phyloP scores from a whole-genome alignment of 2,888 invertebrate genomes.

The Heliconius erato region DNA sequence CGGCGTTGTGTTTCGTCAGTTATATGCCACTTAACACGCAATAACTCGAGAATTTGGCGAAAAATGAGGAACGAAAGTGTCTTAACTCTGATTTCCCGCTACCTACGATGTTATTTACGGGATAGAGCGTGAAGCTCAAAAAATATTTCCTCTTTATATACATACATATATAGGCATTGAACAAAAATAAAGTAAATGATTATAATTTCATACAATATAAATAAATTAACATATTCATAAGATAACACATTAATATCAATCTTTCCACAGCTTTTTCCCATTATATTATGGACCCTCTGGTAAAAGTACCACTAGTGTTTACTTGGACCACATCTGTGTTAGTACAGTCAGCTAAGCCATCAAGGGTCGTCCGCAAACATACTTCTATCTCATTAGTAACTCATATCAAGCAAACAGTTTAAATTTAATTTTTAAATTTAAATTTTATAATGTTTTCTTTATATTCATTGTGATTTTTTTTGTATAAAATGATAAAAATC shows the following conservation, averaged over 20 bases:
- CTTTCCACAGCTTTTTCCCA: conserved; percentile 5
- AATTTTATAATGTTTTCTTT: not conserved
- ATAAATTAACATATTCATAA: not conserved
- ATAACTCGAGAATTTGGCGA: too few relatives aligned
- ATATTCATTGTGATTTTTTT: not conserved
- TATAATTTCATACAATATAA: not conserved
- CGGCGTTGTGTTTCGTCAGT: too few relatives aligned
- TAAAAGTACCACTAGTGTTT: conserved; percentile 62
- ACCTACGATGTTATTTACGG: too few relatives aligned
- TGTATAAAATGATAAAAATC: not conserved
- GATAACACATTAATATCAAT: not conserved
- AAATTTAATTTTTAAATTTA: conserved; percentile 21
- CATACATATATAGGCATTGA: too few relatives aligned
- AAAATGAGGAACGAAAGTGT: too few relatives aligned
- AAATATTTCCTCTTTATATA: too few relatives aligned
- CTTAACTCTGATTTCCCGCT: too few relatives aligned
- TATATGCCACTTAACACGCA: too few relatives aligned
- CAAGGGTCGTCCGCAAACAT: conserved; percentile 44
- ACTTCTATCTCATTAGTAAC: conserved; percentile 31
- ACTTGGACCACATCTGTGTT: conserved; percentile 81
- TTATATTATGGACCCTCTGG: conserved; percentile 13
- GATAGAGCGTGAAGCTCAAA: too few relatives aligned
- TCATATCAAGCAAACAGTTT: conserved; percentile 27
- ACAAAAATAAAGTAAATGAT: too few relatives aligned
- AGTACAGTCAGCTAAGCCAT: conserved; percentile 73